These are phyloP conservation scores for Mantis religiosa DNA, from an alignment of 2,888 invertebrate genomes.

Conservation along the genomic window DNA sequence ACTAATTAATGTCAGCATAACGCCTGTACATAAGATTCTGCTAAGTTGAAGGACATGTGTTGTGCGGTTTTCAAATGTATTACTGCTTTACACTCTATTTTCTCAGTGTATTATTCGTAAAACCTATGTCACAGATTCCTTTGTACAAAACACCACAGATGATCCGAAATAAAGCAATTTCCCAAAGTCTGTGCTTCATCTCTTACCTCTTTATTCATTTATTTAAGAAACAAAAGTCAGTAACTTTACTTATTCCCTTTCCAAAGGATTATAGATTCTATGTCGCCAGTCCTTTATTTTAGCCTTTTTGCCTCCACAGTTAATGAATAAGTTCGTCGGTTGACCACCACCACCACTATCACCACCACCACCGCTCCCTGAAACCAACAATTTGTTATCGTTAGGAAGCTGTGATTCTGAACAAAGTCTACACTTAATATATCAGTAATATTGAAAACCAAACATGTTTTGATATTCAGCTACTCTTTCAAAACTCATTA, in stretches of 20 bases:
- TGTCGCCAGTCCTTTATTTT: not conserved
- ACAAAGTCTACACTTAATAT: no score
- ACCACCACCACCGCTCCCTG: not conserved
- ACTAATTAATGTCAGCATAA: no score
- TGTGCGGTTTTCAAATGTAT: no score
- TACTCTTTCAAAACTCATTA: no score
- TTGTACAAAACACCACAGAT: not conserved
- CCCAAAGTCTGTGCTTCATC: not conserved
- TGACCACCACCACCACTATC: not conserved
- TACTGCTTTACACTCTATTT: no score
- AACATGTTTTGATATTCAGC: no score
- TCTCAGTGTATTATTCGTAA: no score
- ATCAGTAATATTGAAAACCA: no score
- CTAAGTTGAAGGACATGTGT: no score
- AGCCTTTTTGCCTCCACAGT: not conserved
- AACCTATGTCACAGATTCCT: no score
- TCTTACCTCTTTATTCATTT: not conserved
- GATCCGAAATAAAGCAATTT: not conserved
- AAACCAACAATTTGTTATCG: not conserved
- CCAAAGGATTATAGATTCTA: not conserved
- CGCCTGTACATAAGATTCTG: no score
- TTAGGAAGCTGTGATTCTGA: not conserved
- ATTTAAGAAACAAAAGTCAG: not conserved
- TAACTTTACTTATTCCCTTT: not conserved
- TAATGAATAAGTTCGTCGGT: not conserved